Base-by-base conservation (phyloP, 2,113 vertebrate genomes). In the Ammodytes marinus region DNA sequence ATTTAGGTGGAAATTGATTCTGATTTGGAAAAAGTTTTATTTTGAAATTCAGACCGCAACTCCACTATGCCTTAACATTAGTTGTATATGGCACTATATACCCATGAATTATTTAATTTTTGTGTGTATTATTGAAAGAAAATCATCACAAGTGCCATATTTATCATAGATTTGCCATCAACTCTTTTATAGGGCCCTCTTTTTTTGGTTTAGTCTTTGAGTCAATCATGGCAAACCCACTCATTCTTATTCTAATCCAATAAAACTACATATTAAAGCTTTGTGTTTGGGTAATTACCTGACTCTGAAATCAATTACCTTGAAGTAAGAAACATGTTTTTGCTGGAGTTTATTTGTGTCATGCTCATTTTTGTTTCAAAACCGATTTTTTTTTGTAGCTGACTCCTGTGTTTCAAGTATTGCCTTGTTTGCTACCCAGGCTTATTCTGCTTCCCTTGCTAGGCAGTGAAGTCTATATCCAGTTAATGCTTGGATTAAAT, bases 401-500 rank as follows among this genome's bases (percentile, higher is more conserved):
- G 37, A 74, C 42, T 15, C 39, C 43, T 71, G 47, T 35, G 40
- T 70, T 76, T 63, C 45, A 19, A 27, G 35, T 58, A 67, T 54
- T 19, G 84, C 74, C 86, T 80, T 77, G 78, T 90, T 93, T 88
- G 79, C 79, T 50, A 27, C 77, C 70, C 68, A 81, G 69, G 77
- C 46, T 12, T 80, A 80, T 89, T 86, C 80, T 76, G 68, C 84
- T 57, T 80, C 66, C 66, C 86, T 87, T 84, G 82, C 79, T 81
- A 80, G 80, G 78, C 72, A 66, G 79, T 57, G 27, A 27, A 88
- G 84, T 91, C 86, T 88, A 87, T 78, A 84, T 42, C 80, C 84
- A 67, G 85, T 89, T 89, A 94, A 93, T 88, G 85, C 87, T 85
- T 87, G 87, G 89, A 93, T 94, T 94, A 88, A 92, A 94, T 95